Base-by-base conservation (phyloP, 2,888 invertebrate species). In the Strigamia transsilvanica region DNA sequence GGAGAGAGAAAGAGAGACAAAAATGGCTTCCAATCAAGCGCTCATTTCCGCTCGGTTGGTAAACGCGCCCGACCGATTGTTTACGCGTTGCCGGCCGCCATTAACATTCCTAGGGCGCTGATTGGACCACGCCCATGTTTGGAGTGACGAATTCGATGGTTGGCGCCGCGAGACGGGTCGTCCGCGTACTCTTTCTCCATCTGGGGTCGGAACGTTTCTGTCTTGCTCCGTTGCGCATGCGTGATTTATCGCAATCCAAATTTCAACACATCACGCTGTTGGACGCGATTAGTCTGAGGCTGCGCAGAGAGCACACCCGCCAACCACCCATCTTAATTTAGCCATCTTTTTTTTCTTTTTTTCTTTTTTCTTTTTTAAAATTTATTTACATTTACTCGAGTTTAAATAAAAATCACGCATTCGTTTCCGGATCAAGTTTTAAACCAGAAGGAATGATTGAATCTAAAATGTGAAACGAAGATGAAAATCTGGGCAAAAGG, bases 251-350 rank as follows among this genome's bases (percentile, higher is more conserved):
- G 41, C 78, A 38, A 78, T 78, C 41, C 78, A 78, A 78, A 78
- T 78, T 78, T 78, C 78, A 78, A 78, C 78, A 78, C 78, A 78
- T 78, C 41, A 78, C 78, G 34, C 78, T 78, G 78, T 78, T 78
- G 34, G 78, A 32, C 78, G 78, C 78, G 78, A 78, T 78, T 78
- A 78, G 78, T 34, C 34, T 78, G 78, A 78, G 78, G 41, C 34
- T 78, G 34, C 78, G 41, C 34, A 78, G 78, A 41, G 78, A 27
- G 41, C 41, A 18, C 78, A n/a, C 41, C 10, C 18, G 61, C 23
- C 23, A 66, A 66, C 61, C 61, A 66, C 61, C 61, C 21, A 66
- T 66, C 61, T 66, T 66, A 66, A 66, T 21, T 66, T 66, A 23
- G 21, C 61, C 61, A 66, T 18, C 21, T 18, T 18, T 10, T 66